phyloP scores from a whole-genome alignment of 1,140 invertebrate species.

The Maniola jurtina region DNA sequence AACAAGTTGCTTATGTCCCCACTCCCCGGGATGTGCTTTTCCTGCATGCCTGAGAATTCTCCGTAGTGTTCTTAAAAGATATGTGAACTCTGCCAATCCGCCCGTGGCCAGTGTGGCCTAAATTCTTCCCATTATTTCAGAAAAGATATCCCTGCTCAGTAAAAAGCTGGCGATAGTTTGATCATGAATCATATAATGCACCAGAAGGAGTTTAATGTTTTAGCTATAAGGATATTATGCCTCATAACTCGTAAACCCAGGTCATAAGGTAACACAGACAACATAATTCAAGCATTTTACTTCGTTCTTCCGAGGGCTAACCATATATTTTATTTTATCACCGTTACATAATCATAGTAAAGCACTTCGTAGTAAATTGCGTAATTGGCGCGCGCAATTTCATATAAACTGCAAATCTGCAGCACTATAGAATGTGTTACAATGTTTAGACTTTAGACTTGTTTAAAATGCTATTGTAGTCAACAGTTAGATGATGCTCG shows the following conservation, averaged over 20 bases:
- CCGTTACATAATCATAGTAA: conserved; percentile 32
- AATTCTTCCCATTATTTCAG: too few species aligned
- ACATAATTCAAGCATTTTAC: neutral
- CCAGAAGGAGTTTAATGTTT: neutral
- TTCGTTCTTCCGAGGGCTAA: neutral
- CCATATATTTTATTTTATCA: conserved; percentile 17
- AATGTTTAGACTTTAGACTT: conserved; percentile 20
- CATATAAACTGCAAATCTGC: conserved; percentile 33
- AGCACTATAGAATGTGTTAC: conserved; percentile 25
- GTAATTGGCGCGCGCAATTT: conserved; percentile 31
- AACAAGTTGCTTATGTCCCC: too few species aligned
- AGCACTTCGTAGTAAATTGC: conserved; percentile 31
- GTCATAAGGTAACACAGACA: neutral
- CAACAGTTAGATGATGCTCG: too few species aligned
- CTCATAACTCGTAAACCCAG: neutral
- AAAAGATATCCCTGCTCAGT: too few species aligned
- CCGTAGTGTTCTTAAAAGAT: too few species aligned
- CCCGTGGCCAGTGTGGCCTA: too few species aligned
- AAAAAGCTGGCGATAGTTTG: too few species aligned
- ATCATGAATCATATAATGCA: too few species aligned
- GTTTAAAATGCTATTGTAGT: conserved; percentile 10
- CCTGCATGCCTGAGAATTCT: too few species aligned
- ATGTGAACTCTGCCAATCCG: too few species aligned
- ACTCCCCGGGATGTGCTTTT: too few species aligned
- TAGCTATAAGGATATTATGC: neutral